A percentile compares a stretch with the other conserved stretches of the same genome.
These are phyloP conservation scores for Ophiodon elongatus DNA, from an alignment of 2,113 vertebrate species.

Conservation along the genomic window DNA sequence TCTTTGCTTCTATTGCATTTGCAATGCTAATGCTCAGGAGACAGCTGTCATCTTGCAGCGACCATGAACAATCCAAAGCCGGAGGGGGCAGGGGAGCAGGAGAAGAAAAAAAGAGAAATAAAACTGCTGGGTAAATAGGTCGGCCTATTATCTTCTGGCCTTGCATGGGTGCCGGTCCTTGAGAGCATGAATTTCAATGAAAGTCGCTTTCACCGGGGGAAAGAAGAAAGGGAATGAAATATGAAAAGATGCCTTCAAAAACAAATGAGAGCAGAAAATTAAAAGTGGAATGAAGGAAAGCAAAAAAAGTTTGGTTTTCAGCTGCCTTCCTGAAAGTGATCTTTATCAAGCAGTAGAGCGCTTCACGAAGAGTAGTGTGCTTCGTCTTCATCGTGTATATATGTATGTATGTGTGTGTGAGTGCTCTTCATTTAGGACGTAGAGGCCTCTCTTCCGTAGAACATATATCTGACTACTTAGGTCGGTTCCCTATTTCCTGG, in stretches of 20 bases:
- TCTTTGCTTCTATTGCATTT: slow-evolving; percentile 77
- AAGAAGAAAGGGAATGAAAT: slow-evolving; percentile 57
- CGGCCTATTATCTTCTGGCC: slow-evolving; percentile 82
- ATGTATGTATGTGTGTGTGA: slow-evolving; percentile 16
- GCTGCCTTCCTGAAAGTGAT: slow-evolving; percentile 51
- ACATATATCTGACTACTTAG: slow-evolving; percentile 59
- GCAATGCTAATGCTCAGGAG: slow-evolving; percentile 83
- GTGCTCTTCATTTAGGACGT: slow-evolving; percentile 69
- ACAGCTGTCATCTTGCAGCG: slow-evolving; percentile 81
- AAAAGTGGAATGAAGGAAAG: slow-evolving; percentile 59
- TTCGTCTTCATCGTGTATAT: slow-evolving; percentile 8
- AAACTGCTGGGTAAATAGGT: slow-evolving; percentile 83
- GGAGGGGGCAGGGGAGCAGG: background rate
- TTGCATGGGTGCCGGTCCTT: slow-evolving; percentile 74
- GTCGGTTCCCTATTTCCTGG: slow-evolving; percentile 24
- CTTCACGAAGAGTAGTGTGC: slow-evolving; percentile 42
- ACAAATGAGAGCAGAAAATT: slow-evolving; percentile 58
- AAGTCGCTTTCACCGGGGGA: slow-evolving; percentile 57
- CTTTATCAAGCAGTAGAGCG: slow-evolving; percentile 35
- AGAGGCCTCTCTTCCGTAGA: slow-evolving; percentile 39
- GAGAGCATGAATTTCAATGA: slow-evolving; percentile 84
- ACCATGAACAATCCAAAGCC: slow-evolving; percentile 71
- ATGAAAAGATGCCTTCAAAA: slow-evolving; percentile 62
- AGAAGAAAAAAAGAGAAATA: slow-evolving; percentile 63
- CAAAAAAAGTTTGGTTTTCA: slow-evolving; percentile 63